Percentiles rank a stretch among this genome's conserved stretches.
These are phyloP conservation scores for Crocuta crocuta DNA, from an alignment of 2,113 vertebrate species.

Conservation along the genomic window DNA sequence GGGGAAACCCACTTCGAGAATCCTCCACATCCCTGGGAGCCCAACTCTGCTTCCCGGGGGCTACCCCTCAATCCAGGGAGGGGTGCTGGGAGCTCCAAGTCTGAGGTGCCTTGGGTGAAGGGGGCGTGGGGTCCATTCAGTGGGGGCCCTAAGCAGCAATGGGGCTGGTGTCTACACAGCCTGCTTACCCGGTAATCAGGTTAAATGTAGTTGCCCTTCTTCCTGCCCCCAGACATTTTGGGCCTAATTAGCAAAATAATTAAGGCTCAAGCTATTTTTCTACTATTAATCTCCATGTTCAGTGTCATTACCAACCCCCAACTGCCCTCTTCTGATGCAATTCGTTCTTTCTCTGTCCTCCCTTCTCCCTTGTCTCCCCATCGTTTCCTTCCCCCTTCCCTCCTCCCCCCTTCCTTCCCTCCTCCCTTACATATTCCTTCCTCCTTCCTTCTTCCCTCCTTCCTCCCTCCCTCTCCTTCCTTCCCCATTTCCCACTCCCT, in stretches of 20 bases:
- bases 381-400: neutral
- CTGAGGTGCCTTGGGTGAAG: neutral
- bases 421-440: fast-evolving
- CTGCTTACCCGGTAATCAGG: neutral
- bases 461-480: too few species aligned
- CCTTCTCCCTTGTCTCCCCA: too few species aligned
- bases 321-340: neutral
- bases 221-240: neutral
- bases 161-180: neutral
- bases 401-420: too few species aligned
- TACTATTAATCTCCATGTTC: neutral
- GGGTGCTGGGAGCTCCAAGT: neutral
- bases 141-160: neutral
- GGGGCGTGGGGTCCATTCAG: neutral
- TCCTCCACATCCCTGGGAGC: fast-evolving
- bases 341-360: neutral
- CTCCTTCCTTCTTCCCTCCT: too few species aligned
- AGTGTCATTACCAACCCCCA: neutral
- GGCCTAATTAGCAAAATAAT: conserved; percentile 34
- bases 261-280: neutral
- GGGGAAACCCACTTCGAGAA: neutral
- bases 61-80: neutral
- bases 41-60: neutral
- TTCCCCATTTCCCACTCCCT: too few species aligned
- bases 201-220: neutral